Evolutionary conservation across 2,888 invertebrate species (phyloP).

Genomic region (Polydesmus complanatus): DNA sequence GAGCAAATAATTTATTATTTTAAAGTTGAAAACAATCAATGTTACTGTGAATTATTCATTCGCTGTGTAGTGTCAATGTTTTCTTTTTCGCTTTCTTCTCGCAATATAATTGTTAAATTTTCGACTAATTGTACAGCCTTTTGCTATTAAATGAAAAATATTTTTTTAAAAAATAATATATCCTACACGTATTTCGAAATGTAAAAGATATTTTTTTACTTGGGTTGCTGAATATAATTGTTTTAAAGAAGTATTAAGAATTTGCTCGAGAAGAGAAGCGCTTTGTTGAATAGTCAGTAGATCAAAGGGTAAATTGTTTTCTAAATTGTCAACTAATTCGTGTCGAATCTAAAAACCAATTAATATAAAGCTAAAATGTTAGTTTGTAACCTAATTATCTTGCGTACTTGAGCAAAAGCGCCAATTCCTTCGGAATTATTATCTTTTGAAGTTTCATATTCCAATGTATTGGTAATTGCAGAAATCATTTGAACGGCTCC

Average conservation of each 20-base stretch:
- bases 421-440: no score
- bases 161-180: background rate
- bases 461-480: background rate
- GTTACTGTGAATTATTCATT: background rate
- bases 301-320: background rate
- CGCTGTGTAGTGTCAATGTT: background rate
- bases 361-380: no score
- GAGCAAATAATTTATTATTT: background rate
- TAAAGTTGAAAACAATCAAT: constrained; percentile 1
- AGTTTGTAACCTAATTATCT: no score
- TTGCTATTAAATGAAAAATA: no score
- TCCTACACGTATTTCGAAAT: background rate
- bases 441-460: background rate
- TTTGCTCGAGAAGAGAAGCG: background rate
- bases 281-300: background rate
- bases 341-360: background rate
- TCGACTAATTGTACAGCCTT: background rate
- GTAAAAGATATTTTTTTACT: background rate
- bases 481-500: background rate
- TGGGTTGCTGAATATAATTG: constrained; percentile 1
- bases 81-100: background rate
- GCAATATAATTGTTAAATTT: background rate
- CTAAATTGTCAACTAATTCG: background rate
- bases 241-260: constrained; percentile 4
- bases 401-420: no score